Percentiles rank a stretch among this genome's conserved stretches.
Conservation (phyloP, 2,113 vertebrate species). For the Prietella phreatophila region DNA sequence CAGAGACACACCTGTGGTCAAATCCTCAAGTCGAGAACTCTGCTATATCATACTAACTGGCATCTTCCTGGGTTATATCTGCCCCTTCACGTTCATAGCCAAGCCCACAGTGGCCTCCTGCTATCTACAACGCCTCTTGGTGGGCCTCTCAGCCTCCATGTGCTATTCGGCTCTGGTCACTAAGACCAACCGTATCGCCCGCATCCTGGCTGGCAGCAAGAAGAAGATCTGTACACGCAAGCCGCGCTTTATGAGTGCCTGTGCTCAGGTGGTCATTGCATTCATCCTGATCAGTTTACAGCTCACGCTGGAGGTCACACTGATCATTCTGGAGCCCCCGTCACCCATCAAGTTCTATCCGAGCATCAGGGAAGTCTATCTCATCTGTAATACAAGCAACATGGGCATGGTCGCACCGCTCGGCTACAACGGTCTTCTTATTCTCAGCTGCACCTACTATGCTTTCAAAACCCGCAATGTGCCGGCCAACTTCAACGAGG, state of each 20-base stretch:
- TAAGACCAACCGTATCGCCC: slow-evolving; percentile 96
- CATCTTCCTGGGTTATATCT: slow-evolving; percentile 94
- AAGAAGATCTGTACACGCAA: slow-evolving; percentile 98
- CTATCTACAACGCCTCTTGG: slow-evolving; percentile 92
- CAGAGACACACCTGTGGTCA: slow-evolving; percentile 95
- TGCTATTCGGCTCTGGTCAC: slow-evolving; percentile 96
- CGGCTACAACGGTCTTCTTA: slow-evolving; percentile 94
- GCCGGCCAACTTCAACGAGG: slow-evolving; percentile 97
- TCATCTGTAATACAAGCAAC: slow-evolving; percentile 98
- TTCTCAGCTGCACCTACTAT: slow-evolving; percentile 97
- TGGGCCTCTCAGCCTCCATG: slow-evolving; percentile 95
- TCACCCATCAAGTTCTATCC: slow-evolving; percentile 93
- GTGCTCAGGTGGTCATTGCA: slow-evolving; percentile 94
- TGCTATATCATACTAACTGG: slow-evolving; percentile 97
- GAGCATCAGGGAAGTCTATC: slow-evolving; percentile 93
- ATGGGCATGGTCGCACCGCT: slow-evolving; percentile 89
- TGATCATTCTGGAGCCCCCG: slow-evolving; percentile 93
- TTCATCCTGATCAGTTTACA: slow-evolving; percentile 89
- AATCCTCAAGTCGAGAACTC: slow-evolving; percentile 95
- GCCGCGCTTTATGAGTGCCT: slow-evolving; percentile 96
- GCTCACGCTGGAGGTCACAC: slow-evolving; percentile 85
- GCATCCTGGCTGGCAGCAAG: slow-evolving; percentile 96
- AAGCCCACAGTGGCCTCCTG: slow-evolving; percentile 89
- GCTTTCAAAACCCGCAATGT: slow-evolving; percentile 99
- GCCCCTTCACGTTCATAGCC: slow-evolving; percentile 93